Evolutionary conservation across 2,113 vertebrate species (phyloP).

Genomic region (Burhinus bistriatus): DNA sequence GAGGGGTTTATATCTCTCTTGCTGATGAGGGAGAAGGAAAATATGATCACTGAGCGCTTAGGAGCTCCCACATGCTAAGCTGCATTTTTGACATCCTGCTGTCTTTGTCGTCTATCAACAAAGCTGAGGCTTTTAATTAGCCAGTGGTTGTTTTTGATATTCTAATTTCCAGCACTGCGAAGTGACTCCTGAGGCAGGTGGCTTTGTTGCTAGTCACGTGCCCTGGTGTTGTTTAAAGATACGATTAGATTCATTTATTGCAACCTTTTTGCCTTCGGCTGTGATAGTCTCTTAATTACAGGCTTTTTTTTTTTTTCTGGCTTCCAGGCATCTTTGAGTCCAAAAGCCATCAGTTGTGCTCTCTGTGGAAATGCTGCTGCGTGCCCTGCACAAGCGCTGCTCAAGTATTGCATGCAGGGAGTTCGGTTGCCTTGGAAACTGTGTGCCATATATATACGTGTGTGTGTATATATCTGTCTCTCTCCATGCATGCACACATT

Average conservation of each 20-base stretch:
- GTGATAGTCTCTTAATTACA: slow-evolving; percentile 2
- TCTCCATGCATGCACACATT: background rate
- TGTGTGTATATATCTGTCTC: background rate
- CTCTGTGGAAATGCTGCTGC: background rate
- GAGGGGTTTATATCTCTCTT: background rate
- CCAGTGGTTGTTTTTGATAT: background rate
- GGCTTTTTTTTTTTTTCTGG: no score
- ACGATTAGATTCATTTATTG: slow-evolving; percentile 9
- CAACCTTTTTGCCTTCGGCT: background rate
- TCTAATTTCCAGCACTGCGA: background rate
- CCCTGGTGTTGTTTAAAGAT: background rate
- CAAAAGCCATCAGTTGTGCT: background rate
- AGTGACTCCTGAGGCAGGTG: background rate
- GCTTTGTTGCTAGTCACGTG: background rate
- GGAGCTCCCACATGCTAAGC: background rate
- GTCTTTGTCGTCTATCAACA: background rate
- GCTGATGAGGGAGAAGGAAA: background rate
- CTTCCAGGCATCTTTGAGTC: background rate
- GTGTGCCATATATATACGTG: background rate
- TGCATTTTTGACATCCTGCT: slow-evolving; percentile 8
- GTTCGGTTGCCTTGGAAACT: slow-evolving; percentile 62
- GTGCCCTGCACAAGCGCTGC: background rate
- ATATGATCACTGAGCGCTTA: background rate
- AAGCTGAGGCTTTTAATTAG: slow-evolving; percentile 8
- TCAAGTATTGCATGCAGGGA: background rate